Base-by-base conservation (phyloP, 2,113 vertebrate genomes). In the Triplophysa siluroides region DNA sequence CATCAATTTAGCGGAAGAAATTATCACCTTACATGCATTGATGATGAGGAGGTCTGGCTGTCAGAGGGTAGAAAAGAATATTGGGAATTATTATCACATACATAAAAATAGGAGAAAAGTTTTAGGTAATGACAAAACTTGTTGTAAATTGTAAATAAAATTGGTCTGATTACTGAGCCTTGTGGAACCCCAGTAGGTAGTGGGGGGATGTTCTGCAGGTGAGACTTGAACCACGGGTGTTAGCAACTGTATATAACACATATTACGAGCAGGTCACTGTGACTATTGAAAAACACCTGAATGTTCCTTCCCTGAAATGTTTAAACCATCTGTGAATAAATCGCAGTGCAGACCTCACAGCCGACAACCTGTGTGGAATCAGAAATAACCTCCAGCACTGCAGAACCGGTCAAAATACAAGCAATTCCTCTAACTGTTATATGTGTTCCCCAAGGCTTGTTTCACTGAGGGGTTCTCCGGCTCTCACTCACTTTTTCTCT, bases 391-490 rank as follows among this genome's bases (percentile, higher is more conserved):
- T 45, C 47, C 21, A 24, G 74, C 75, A 47, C 18, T 72, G 64
- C 75, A 58, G 19, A 54, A 62, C 52, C 23, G 50, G 1, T 62
- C 29, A 64, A 83, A 56, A 80, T 24, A 80, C 56, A 56, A 70
- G 29, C 62, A 78, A 78, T 74, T 81, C 58, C 45, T 63, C 29
- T 8, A 68, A 54, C 71, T 78, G 74, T 45, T 67, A 29, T 21
- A n/a, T 47, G 43, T 62, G 62, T 74, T 84, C 67, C 52, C 74
- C 18, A 62, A 66, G 71, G 74, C 67, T 69, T 41, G 52, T 67
- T 78, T n/a, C n/a, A 23, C 65, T 65, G 43, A 73, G 68, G 63
- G 54, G 78, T 78, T 81, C 74, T 84, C 72, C 45, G 63, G 47
- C 72, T 54, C 56, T 70, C 45, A 19, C 68, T 71, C 76, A 14